These are phyloP conservation scores for Ectobius pallidus DNA, from an alignment of 2,888 invertebrate genomes.

Conservation along the genomic window DNA sequence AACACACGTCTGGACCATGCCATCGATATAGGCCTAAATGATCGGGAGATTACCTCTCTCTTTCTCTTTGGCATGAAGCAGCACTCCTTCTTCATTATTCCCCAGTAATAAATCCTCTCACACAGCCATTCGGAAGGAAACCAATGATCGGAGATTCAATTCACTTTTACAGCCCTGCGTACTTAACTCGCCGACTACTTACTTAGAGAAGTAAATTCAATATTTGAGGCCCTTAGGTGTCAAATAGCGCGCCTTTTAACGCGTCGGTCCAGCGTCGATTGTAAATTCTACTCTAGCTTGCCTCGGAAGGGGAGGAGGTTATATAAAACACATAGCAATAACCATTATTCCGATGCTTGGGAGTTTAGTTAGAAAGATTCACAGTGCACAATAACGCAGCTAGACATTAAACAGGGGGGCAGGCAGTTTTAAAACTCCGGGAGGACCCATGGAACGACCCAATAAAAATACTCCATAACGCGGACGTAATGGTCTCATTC, in stretches of 20 bases:
- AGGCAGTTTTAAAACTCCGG: conserved; percentile 32
- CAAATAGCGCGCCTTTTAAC: background rate
- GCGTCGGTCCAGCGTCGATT: conserved; percentile 9
- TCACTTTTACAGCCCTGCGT: no score
- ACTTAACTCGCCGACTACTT: no score
- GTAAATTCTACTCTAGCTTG: conserved; percentile 27
- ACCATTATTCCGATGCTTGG: conserved; percentile 37
- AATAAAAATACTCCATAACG: conserved; percentile 33
- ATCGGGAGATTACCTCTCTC: no score
- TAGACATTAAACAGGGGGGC: conserved; percentile 16
- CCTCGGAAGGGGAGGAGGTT: background rate
- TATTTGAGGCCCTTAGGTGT: background rate
- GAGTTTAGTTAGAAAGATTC: conserved; percentile 40
- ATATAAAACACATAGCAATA: conserved; percentile 38
- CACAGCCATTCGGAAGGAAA: no score
- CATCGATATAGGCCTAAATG: no score
- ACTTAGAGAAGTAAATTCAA: background rate
- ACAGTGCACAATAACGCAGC: conserved; percentile 35
- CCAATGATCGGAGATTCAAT: no score
- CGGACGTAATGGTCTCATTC: background rate
- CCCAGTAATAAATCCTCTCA: no score
- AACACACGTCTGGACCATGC: no score
- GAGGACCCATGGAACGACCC: conserved; percentile 28
- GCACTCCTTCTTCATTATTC: no score
- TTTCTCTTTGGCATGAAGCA: no score